Base-by-base conservation (phyloP, 2,888 invertebrate species). In the Mylabris sibirica region DNA sequence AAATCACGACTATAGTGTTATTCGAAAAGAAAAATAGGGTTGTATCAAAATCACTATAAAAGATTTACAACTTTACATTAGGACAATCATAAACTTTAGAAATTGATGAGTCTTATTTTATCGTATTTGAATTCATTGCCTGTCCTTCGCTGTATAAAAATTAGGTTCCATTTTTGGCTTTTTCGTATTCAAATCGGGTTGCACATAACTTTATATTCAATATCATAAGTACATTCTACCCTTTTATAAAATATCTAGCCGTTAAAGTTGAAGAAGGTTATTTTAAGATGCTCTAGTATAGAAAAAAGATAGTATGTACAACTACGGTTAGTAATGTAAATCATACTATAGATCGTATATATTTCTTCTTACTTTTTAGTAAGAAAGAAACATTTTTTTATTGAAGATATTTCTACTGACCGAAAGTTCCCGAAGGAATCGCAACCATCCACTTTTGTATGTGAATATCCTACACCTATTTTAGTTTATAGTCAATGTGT, bases 151-250 rank as follows among this genome's bases (percentile, higher is more conserved):
- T 63, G 63, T 65, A 44, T 65, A 63, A 69, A 76, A 81, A 80
- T 80, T 80, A 79, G 79, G 77, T 74, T 75, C 76, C 76, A 79
- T 79, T 79, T 78, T 77, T 76, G 76, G 75, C 24, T 75, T 74
- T 75, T 80, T 80, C 76, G 80, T 79, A 81, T 81, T 81, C 81
- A 80, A 81, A 80, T 80, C 79, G 76, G 74, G 80, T 78, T 76
- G 77, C 78, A 76, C 78, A 78, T 80, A 81, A 82, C 80, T 81
- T 79, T 79, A 81, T 80, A 80, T 80, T 81, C 80, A 80, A 80
- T 79, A 79, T 80, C 80, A 75, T 78, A 77, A 77, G 76, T 77
- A 76, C 74, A 66, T 74, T 74, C 75, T 60, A 74, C 75, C 73
- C 73, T 69, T 66, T 57, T 60, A 68, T 69, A 74, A 75, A 75